Evolutionary conservation across 2,888 invertebrate genomes (phyloP).

Genomic region (Drosophila fulvimacula): DNA sequence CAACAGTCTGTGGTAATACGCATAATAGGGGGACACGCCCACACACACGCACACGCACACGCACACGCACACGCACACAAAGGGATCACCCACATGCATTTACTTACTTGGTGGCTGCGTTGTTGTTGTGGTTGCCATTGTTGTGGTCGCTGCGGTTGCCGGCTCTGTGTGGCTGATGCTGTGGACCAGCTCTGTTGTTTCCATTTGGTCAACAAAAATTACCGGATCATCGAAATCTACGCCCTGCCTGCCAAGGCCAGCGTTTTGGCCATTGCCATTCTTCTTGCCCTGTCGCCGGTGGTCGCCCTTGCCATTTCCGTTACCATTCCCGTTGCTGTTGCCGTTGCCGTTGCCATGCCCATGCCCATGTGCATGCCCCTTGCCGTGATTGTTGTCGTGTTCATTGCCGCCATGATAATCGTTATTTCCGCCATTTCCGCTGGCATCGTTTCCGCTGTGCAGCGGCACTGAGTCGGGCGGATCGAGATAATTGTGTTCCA

Average conservation of each 20-base stretch:
- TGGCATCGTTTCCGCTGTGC: constrained; percentile 84
- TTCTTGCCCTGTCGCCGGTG: constrained; percentile 47
- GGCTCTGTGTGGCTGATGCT: constrained; percentile 85
- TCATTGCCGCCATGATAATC: constrained; percentile 82
- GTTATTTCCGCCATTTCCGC: constrained; percentile 84
- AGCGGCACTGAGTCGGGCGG: constrained; percentile 84
- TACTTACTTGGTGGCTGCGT: constrained; percentile 87
- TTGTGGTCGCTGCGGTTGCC: constrained; percentile 81
- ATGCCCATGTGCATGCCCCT: constrained; percentile 53
- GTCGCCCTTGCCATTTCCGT: constrained; percentile 57
- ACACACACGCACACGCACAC: background rate
- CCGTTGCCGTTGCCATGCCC: constrained; percentile 56
- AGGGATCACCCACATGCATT: constrained; percentile 52
- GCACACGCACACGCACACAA: constrained; percentile 1
- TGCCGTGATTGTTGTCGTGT: constrained; percentile 57
- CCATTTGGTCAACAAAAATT: constrained; percentile 84
- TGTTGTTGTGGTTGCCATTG: constrained; percentile 87
- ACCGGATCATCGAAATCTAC: constrained; percentile 83
- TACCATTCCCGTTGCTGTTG: constrained; percentile 45
- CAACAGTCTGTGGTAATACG: constrained; percentile 15
- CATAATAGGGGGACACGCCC: constrained; percentile 9
- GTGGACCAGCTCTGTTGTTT: constrained; percentile 85
- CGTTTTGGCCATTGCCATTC: constrained; percentile 42
- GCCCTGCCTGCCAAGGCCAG: constrained; percentile 57
- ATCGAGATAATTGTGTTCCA: constrained; percentile 85